Evolutionary conservation across 2,113 vertebrate species (phyloP), one percentile per base, ranked within the genome.

Genomic region (Electrona antarctica): DNA sequence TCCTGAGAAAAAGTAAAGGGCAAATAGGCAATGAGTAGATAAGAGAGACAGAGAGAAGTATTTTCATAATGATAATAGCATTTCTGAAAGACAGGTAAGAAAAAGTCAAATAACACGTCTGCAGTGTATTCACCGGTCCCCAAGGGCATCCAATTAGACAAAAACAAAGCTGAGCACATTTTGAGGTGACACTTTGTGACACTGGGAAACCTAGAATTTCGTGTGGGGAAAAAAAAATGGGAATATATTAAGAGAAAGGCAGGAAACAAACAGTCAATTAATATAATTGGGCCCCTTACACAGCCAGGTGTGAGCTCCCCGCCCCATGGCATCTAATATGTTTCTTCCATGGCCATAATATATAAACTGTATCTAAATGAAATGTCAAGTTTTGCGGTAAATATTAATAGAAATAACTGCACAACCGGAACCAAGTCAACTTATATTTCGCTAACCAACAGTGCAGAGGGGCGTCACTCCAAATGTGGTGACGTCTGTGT

Each of bases 71-170:
- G 68, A 64, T 73, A 68, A 67, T 63, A 29, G 69, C 61, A 57
- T 11, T 49, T 71, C 64, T 66, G 66, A 77, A 68, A 73, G 65
- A 81, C 67, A 51, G 63, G 74, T 69, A 48, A n/a, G 74, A 82
- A 64, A 67, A 76, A 79, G 68, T 76, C 73, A 73, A 82, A 68
- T 60, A 64, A 67, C 65, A 63, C 41, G 47, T 64, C 52, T 76
- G 68, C 69, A 33, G 56, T n/a, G 50, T 58, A 51, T 74, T 83
- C 78, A 67, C 67, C 76, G 64, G 82, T 81, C 76, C 76, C 67
- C 78, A 59, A 64, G 64, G 76, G 78, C 51, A 74, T 82, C 85
- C 85, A 85, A 87, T 88, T 85, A 90, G 72, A 84, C 75, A 69
- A 71, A 78, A 55, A 48, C 50, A 61, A 65, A 71, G 69, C 77